phyloP scores from a whole-genome alignment of 2,888 invertebrate genomes.

The Athetis lepigone region DNA sequence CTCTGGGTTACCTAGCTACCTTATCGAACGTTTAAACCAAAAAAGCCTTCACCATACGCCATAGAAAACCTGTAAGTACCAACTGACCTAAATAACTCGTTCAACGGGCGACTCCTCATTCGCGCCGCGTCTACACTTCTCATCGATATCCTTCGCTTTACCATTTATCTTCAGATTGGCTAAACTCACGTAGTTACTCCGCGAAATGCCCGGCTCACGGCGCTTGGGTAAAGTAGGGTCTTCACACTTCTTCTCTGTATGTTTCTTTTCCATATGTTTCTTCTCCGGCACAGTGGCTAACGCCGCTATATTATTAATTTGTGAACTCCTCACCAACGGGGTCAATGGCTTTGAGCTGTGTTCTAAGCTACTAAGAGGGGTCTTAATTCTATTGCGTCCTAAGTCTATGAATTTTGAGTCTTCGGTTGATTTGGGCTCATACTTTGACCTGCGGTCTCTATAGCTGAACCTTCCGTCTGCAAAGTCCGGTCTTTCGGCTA shows the following conservation, averaged over 20 bases:
- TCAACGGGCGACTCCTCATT: constrained; percentile 72
- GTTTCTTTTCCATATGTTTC: constrained; percentile 59
- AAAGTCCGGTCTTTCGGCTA: constrained; percentile 77
- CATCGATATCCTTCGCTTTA: constrained; percentile 71
- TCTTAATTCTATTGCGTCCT: constrained; percentile 77
- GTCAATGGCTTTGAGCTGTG: constrained; percentile 58
- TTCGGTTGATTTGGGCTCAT: constrained; percentile 64
- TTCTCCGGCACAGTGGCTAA: constrained; percentile 72
- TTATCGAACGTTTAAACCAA: not conserved
- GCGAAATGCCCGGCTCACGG: constrained; percentile 80
- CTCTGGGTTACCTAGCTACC: too few relatives aligned
- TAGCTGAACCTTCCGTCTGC: constrained; percentile 84
- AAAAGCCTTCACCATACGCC: not conserved
- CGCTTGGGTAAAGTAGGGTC: constrained; percentile 64
- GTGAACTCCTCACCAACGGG: constrained; percentile 68
- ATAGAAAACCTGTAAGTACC: constrained; percentile 12
- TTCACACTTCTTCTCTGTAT: too few relatives aligned
- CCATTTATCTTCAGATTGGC: constrained; percentile 86
- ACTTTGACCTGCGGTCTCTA: constrained; percentile 74
- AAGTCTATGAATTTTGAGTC: constrained; percentile 76
- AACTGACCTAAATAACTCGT: constrained; percentile 73
- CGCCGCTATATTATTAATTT: constrained; percentile 62
- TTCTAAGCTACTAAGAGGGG: constrained; percentile 62
- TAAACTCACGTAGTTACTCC: constrained; percentile 87
- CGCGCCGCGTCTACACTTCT: constrained; percentile 53